These are phyloP conservation scores for Paguma larvata DNA, from an alignment of 2,797 vertebrate genomes.

Conservation along the genomic window DNA sequence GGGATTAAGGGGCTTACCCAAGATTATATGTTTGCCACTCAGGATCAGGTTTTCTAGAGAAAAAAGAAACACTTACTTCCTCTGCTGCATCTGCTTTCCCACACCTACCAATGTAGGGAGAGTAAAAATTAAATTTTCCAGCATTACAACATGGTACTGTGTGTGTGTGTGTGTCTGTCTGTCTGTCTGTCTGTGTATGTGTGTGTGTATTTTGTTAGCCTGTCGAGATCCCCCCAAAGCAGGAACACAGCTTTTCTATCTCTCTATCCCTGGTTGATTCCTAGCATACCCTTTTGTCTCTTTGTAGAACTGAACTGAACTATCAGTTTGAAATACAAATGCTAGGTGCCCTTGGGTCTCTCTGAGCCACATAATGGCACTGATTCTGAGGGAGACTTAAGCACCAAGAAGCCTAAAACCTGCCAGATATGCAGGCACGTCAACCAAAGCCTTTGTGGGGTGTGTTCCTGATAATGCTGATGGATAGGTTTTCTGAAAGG, in stretches of 20 bases:
- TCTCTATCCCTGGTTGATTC: background rate
- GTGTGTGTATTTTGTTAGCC: background rate
- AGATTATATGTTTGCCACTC: background rate
- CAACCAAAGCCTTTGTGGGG: conserved; percentile 57
- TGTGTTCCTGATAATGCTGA: conserved; percentile 72
- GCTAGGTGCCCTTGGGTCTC: background rate
- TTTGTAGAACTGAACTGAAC: conserved; percentile 43
- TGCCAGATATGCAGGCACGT: conserved; percentile 52
- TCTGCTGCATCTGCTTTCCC: background rate
- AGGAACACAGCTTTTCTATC: background rate
- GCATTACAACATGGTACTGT: background rate
- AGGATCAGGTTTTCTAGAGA: background rate
- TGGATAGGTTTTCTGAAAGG: conserved; percentile 75
- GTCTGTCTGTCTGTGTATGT: background rate
- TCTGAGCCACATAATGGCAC: conserved; percentile 38
- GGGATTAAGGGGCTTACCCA: background rate
- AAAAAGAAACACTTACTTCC: background rate
- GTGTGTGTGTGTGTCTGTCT: background rate
- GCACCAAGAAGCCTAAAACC: conserved; percentile 57
- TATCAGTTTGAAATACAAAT: conserved; percentile 60
- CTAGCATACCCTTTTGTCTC: conserved; percentile 25
- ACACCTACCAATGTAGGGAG: background rate
- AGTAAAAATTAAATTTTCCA: background rate
- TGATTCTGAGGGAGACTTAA: conserved; percentile 59
- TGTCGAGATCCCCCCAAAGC: background rate